Percentiles rank a stretch among this genome's conserved stretches.
phyloP scores from a whole-genome alignment of 2,888 invertebrate species.

The Hemicrepidius hirtus region DNA sequence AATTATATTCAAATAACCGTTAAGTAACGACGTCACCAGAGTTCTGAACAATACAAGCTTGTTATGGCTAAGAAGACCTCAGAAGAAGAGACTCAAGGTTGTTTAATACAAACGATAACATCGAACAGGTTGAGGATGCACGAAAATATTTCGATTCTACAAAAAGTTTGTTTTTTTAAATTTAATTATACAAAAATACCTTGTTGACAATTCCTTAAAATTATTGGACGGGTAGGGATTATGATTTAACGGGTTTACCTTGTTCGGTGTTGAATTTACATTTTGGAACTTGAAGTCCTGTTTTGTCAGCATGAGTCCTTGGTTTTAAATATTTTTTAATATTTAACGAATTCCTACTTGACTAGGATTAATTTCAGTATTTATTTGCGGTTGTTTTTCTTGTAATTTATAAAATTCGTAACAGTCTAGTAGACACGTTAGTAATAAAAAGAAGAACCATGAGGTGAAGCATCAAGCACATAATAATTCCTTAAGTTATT shows the following conservation, averaged over 20 bases:
- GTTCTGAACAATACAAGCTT: conserved; percentile 23
- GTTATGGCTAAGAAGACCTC: too few relatives aligned
- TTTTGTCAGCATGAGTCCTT: conserved; percentile 21
- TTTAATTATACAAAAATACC: conserved; percentile 54
- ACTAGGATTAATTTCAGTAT: conserved; percentile 36
- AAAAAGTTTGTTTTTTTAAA: conserved; percentile 35
- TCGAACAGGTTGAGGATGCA: not conserved
- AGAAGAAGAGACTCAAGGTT: conserved; percentile 25
- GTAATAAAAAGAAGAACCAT: not conserved
- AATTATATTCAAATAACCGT: conserved; percentile 25
- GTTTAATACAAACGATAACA: not conserved
- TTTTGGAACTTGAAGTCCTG: conserved; percentile 24
- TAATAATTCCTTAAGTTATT: conserved; percentile 1
- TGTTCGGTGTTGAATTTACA: conserved; percentile 36
- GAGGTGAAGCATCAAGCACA: not conserved
- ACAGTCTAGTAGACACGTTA: conserved; percentile 23
- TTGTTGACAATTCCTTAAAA: conserved; percentile 56
- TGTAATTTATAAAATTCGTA: conserved; percentile 26
- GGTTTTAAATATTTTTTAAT: conserved; percentile 13
- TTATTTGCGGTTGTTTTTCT: conserved; percentile 19
- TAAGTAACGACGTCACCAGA: conserved; percentile 5
- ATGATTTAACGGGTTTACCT: conserved; percentile 43
- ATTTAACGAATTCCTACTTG: conserved; percentile 28
- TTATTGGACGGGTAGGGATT: conserved; percentile 40
- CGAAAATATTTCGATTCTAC: not conserved